Evolutionary conservation across 2,888 invertebrate species (phyloP).

Genomic region (Pandemis heparana): DNA sequence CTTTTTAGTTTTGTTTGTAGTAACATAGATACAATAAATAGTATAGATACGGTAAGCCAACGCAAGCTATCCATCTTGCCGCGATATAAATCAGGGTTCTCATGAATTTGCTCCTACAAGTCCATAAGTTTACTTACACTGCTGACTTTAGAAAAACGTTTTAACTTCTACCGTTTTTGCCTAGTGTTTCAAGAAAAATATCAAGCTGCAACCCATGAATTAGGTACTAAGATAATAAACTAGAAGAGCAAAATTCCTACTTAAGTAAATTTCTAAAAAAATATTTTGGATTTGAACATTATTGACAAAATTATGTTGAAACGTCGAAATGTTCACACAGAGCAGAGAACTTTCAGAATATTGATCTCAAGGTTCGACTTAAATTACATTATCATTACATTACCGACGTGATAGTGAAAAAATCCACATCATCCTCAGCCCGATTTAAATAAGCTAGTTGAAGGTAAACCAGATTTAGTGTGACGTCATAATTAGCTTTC

Average conservation of each 20-base stretch:
- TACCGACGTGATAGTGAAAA: not conserved
- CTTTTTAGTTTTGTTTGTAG: slow-evolving; percentile 5
- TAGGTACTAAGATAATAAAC: too few species aligned
- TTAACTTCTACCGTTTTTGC: not conserved
- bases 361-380: too few species aligned
- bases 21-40: slow-evolving; percentile 51
- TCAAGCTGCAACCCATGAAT: too few species aligned
- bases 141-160: not conserved
- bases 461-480: slow-evolving; percentile 1
- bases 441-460: not conserved
- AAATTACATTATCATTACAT: not conserved
- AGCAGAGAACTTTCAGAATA: too few species aligned
- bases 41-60: slow-evolving; percentile 42
- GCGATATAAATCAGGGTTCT: slow-evolving; percentile 60
- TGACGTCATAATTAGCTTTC: not conserved
- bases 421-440: not conserved
- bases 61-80: slow-evolving; percentile 55
- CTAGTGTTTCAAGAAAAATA: not conserved
- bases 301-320: too few species aligned
- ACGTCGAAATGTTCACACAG: too few species aligned
- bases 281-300: too few species aligned
- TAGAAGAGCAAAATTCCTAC: too few species aligned
- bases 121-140: not conserved
- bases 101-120: slow-evolving; percentile 27
- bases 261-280: too few species aligned